Conservation (phyloP, 1,140 invertebrate genomes). For the Bombus pyrosoma region DNA sequence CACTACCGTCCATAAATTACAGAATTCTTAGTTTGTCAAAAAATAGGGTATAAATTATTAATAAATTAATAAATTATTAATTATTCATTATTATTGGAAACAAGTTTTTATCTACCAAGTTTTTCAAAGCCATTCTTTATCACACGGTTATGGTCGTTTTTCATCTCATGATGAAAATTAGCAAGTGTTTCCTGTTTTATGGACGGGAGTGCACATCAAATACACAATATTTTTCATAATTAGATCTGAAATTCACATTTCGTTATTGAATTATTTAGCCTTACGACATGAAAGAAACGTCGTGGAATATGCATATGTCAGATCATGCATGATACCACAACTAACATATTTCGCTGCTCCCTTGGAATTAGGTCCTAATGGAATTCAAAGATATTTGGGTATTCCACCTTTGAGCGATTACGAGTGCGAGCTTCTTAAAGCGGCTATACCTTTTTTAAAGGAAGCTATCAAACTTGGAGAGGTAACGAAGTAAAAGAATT, state of each 20-base stretch:
- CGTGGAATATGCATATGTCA: conserved; percentile 84
- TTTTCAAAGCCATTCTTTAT: no score
- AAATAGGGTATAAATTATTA: no score
- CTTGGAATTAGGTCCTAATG: conserved; percentile 79
- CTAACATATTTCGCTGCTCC: conserved; percentile 79
- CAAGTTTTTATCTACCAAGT: no score
- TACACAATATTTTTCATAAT: neutral
- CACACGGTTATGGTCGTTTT: no score
- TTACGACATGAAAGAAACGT: conserved; percentile 81
- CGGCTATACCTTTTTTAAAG: conserved; percentile 80
- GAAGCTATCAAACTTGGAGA: conserved; percentile 83
- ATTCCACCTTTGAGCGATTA: conserved; percentile 83
- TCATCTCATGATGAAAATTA: no score
- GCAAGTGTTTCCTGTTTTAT: no score
- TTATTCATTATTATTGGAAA: no score
- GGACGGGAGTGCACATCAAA: neutral
- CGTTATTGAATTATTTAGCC: conserved; percentile 73
- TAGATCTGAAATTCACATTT: neutral
- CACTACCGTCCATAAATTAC: no score
- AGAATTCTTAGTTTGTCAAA: no score
- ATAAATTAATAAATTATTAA: no score
- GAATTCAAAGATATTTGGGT: conserved; percentile 83
- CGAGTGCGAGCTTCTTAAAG: conserved; percentile 83
- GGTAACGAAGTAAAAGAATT: conserved; percentile 50
- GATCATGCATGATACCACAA: conserved; percentile 76